These are phyloP conservation scores for Cyanistes caeruleus DNA, from an alignment of 2,113 vertebrate species.

Conservation along the genomic window DNA sequence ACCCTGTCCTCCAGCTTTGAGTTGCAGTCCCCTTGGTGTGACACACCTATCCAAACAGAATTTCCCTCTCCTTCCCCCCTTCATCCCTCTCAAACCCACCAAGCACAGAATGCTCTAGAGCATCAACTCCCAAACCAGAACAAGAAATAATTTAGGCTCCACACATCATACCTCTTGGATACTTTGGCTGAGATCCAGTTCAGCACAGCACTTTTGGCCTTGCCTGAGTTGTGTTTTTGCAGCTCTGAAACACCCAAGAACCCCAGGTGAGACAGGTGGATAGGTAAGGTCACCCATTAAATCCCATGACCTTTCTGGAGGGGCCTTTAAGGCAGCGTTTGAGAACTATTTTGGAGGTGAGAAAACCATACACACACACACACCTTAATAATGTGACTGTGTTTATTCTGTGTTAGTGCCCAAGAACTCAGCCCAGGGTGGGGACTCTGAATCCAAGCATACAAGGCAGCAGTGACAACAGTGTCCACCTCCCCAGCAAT, in stretches of 20 bases:
- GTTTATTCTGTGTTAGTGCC: not conserved
- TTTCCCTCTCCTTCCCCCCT: not conserved
- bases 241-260: not conserved
- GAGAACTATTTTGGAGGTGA: not conserved
- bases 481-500: not conserved
- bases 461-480: not conserved
- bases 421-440: not conserved
- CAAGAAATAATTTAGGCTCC: not conserved
- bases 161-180: not conserved
- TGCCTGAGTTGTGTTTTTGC: not conserved
- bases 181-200: not conserved
- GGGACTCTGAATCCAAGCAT: not conserved
- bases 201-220: not conserved
- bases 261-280: not conserved
- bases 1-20: not conserved
- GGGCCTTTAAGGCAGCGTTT: not conserved
- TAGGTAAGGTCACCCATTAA: rapidly evolving
- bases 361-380: not conserved
- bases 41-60: not conserved
- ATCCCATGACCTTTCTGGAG: not conserved
- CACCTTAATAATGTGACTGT: not conserved
- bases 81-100: not conserved
- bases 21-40: not conserved
- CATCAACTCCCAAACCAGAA: not conserved
- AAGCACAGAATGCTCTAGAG: not conserved